These are phyloP conservation scores for Diplosoma virens DNA, from an alignment of 23 tunicate genomes.

Conservation along the genomic window DNA sequence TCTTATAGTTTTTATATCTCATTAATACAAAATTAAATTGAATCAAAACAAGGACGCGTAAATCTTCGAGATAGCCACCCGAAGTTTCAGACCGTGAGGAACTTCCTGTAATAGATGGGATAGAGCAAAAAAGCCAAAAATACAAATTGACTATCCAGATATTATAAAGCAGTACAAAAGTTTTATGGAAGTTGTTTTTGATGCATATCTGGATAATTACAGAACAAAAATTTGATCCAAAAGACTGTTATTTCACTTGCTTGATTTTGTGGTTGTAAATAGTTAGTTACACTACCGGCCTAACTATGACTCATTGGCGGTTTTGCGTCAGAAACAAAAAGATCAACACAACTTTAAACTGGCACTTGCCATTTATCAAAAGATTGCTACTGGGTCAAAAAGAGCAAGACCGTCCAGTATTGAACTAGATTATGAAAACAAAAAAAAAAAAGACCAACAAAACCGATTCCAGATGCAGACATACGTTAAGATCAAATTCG, in stretches of 20 bases:
- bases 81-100: no score
- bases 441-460: background rate
- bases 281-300: no score
- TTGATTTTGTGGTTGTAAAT: no score
- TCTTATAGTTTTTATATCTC: no score
- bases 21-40: no score
- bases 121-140: background rate
- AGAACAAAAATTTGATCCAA: background rate
- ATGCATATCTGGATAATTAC: background rate
- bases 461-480: background rate
- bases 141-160: background rate
- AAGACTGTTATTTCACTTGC: background rate
- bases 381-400: background rate
- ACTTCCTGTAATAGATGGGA: no score
- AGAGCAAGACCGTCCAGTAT: background rate
- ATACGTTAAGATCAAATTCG: background rate
- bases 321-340: background rate
- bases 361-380: background rate
- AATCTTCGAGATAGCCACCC: no score
- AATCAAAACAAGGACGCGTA: no score
- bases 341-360: background rate
- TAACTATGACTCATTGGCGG: no score
- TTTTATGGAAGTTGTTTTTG: background rate
- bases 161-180: background rate
- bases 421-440: no score